Evolutionary conservation across 2,888 invertebrate species (phyloP).

Genomic region (Watsonalla cultraria): DNA sequence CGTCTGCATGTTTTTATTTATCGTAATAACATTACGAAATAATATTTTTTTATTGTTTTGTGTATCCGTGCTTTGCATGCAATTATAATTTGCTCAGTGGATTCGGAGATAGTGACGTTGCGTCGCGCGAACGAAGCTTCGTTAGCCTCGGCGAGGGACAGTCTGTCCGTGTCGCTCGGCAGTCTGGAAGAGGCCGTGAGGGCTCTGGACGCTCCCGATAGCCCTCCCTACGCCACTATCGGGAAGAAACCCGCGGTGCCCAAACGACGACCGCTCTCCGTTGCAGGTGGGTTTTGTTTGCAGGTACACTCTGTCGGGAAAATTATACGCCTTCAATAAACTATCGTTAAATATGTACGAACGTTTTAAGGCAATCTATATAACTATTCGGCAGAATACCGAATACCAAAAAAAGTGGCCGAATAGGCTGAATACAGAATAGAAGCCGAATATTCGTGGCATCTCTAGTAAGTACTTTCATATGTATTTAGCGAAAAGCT

Average conservation of each 20-base stretch:
- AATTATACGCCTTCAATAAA: background rate
- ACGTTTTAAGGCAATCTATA: too few species aligned
- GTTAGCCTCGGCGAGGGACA: slow-evolving; percentile 66
- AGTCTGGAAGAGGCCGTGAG: slow-evolving; percentile 69
- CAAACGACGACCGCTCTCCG: slow-evolving; percentile 79
- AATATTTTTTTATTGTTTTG: slow-evolving; percentile 15
- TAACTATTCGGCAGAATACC: too few species aligned
- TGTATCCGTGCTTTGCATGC: slow-evolving; percentile 49
- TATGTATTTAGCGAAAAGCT: too few species aligned
- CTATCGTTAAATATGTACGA: too few species aligned
- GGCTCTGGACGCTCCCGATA: slow-evolving; percentile 58
- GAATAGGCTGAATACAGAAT: too few species aligned
- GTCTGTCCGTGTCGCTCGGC: slow-evolving; percentile 69
- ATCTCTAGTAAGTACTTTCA: too few species aligned
- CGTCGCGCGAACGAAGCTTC: slow-evolving; percentile 74
- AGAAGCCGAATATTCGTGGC: too few species aligned
- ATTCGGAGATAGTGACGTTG: slow-evolving; percentile 75
- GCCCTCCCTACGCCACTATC: slow-evolving; percentile 65
- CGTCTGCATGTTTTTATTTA: too few species aligned
- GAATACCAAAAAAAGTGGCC: too few species aligned
- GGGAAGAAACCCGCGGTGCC: slow-evolving; percentile 73
- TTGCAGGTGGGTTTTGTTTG: slow-evolving; percentile 73
- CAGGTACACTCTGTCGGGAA: too few species aligned
- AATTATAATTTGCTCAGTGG: slow-evolving; percentile 31
- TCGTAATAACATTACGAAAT: background rate